Conservation (phyloP, 2,797 vertebrate genomes). For the Cirrhinus molitorella region DNA sequence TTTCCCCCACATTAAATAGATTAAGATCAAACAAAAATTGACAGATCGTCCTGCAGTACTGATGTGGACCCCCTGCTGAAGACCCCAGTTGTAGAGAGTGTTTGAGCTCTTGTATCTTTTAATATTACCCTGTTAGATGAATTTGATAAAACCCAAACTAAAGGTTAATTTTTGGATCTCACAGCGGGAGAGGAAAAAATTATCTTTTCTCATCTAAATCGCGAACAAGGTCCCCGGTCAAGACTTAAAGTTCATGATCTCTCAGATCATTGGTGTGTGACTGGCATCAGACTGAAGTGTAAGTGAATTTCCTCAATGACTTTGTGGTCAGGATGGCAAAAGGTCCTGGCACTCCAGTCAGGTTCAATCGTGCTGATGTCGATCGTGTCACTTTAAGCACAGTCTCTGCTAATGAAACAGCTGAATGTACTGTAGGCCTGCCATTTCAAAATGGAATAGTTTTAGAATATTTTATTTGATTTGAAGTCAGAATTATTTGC, state of each 20-base stretch:
- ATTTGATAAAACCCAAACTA: slow-evolving; percentile 8
- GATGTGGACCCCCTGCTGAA: not conserved
- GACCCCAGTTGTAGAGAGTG: not conserved
- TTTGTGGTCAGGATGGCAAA: not conserved
- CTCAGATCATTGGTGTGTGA: not conserved
- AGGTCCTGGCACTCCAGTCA: slow-evolving; percentile 26
- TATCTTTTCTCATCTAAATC: not conserved
- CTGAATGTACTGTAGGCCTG: not conserved
- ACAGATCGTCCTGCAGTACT: not conserved
- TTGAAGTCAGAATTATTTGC: not conserved
- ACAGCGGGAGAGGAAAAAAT: not conserved
- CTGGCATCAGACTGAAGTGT: slow-evolving; percentile 10
- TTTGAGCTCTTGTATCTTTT: slow-evolving; percentile 11
- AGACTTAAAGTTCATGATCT: not conserved
- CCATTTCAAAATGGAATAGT: not conserved
- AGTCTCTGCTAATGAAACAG: slow-evolving; percentile 8
- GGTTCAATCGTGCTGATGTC: slow-evolving; percentile 6
- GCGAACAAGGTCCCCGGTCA: not conserved
- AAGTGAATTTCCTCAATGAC: slow-evolving; percentile 24
- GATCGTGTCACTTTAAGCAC: not conserved
- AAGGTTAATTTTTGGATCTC: not conserved
- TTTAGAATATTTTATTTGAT: not conserved
- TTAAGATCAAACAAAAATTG: not conserved
- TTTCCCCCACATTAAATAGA: not conserved
- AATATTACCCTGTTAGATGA: slow-evolving; percentile 3